phyloP scores from a whole-genome alignment of 1,140 invertebrate species.

The Aphelinus atriplicis region DNA sequence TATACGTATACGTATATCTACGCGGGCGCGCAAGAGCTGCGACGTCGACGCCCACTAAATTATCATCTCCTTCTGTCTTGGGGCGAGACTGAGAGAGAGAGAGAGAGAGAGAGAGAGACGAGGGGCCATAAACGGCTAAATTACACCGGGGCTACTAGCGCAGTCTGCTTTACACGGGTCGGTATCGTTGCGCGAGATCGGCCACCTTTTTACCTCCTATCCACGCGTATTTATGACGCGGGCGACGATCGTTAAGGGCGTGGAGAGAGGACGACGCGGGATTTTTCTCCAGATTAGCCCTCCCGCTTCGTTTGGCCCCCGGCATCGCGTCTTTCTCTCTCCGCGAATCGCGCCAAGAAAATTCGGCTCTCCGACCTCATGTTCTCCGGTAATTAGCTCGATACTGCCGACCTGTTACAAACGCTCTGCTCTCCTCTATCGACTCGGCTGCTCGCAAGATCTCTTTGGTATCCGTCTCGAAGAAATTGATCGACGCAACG shows the following conservation, averaged over 20 bases:
- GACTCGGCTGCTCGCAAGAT: neutral
- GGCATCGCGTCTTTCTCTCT: neutral
- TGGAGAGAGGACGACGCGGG: neutral
- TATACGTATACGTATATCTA: no score
- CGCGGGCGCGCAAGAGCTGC: no score
- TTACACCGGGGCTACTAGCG: constrained; percentile 54
- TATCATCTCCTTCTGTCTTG: constrained; percentile 58
- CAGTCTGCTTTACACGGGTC: constrained; percentile 46
- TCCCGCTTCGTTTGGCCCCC: neutral
- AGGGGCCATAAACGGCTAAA: constrained; percentile 59
- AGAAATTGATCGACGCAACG: neutral
- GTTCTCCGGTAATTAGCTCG: neutral
- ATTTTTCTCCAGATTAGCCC: neutral
- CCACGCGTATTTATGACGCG: neutral
- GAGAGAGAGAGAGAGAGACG: no score
- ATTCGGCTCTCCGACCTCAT: no score
- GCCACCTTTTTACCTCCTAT: neutral
- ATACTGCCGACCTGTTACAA: neutral
- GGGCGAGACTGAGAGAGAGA: constrained; percentile 23
- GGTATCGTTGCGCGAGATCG: constrained; percentile 30
- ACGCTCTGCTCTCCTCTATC: neutral
- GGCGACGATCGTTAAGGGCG: neutral
- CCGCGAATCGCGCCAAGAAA: neutral
- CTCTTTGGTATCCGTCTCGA: neutral
- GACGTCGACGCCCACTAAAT: constrained; percentile 59